Conservation (phyloP, 2,113 vertebrate species). For the Scatophagus argus region DNA sequence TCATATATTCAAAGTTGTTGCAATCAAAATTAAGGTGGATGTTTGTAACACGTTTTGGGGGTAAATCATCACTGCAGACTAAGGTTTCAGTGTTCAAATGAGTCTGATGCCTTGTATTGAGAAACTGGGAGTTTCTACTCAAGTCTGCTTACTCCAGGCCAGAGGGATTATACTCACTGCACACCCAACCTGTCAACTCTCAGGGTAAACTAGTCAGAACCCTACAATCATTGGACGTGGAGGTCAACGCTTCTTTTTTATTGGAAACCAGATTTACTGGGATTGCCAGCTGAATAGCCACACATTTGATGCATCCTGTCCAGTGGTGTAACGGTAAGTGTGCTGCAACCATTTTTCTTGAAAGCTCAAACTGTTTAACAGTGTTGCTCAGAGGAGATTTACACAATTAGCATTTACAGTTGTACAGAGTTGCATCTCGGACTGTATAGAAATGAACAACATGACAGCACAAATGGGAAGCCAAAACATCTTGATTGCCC, state of each 20-base stretch:
- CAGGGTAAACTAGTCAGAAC: not conserved
- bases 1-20: not conserved
- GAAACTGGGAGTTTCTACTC: slow-evolving; percentile 20
- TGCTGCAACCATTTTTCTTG: not conserved
- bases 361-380: not conserved
- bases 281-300: not conserved
- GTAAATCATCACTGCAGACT: slow-evolving; percentile 3
- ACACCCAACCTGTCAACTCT: not conserved
- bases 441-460: too few species aligned
- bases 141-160: slow-evolving; percentile 3
- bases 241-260: not conserved
- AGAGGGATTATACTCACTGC: slow-evolving; percentile 3
- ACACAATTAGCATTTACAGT: too few species aligned
- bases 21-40: not conserved
- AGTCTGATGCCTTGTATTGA: slow-evolving; percentile 32
- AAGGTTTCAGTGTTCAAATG: not conserved
- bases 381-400: not conserved
- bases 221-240: not conserved
- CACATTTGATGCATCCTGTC: slow-evolving; percentile 69
- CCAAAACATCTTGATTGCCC: too few species aligned
- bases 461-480: too few species aligned
- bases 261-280: slow-evolving; percentile 8
- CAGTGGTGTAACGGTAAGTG: slow-evolving; percentile 77
- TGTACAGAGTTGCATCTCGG: not conserved
- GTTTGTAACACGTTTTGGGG: not conserved